Base-by-base conservation (phyloP, 2,797 vertebrate species). In the Ara ararauna region DNA sequence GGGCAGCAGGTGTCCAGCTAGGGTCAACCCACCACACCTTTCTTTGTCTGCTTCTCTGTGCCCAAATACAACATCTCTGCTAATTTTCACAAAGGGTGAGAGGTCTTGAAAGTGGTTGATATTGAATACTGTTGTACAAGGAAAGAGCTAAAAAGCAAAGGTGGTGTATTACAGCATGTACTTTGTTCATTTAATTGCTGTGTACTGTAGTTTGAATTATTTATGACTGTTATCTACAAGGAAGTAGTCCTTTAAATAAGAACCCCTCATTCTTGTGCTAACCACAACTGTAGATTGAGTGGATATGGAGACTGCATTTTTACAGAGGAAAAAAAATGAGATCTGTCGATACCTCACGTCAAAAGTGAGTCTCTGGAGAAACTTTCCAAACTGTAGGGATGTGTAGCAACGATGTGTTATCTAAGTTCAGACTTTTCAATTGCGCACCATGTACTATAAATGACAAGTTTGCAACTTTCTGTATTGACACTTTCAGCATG, bases 401-500 rank as follows among this genome's bases (percentile, higher is more conserved):
- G 24, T 20, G 47, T 30, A 65, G 44, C 26, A 68, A 64, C 84
- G 94, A 90, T 44, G 34, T 90, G 34, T 80, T 85, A 32, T 16
- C 44, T 83, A 65, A 85, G 71, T 94, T 93, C 10, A 92, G 75
- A 24, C 17, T 89, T 90, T 29, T 9, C 65, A 75, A 20, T 90
- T 94, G 56, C 14, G 5, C 56, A 58, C 29, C 45, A 38, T 1
- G 3, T 77, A 79, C 81, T 80, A 20, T 53, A 94, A 91, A 82
- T 90, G 74, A 77, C 84, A 93, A 85, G 56, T 79, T 90, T 54
- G 40, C 65, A 71, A 90, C 48, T 93, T 96, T 89, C 72, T 85
- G n/a, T 79, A 73, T 68, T 74, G 78, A 83, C 74, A 53, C 71
- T 80, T 91, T 29, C 64, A 79, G 50, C 48, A 27, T 68, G 50